Evolutionary conservation across 2,797 vertebrate genomes (phyloP).

Genomic region (Lacerta viridis): DNA sequence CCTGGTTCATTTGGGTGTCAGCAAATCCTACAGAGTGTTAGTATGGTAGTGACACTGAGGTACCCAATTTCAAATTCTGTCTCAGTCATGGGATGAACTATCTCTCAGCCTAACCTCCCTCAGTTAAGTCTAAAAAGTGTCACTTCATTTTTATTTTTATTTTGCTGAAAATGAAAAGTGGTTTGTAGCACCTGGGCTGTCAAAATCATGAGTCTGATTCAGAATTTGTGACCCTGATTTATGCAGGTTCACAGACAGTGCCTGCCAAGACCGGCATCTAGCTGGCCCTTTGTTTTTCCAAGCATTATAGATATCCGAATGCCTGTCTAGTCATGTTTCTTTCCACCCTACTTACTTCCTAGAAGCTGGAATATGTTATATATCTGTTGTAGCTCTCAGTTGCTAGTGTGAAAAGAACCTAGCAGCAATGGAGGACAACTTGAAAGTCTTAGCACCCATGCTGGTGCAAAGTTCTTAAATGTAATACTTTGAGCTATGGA

Average conservation of each 20-base stretch:
- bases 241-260: neutral
- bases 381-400: neutral
- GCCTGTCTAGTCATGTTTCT: neutral
- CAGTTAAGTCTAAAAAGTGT: neutral
- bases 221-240: neutral
- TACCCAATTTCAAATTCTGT: neutral
- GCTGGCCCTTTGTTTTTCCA: neutral
- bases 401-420: neutral
- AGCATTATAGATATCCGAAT: neutral
- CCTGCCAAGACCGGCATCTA: neutral
- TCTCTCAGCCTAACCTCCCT: neutral
- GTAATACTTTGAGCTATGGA: neutral
- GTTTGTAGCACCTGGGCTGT: neutral
- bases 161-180: neutral
- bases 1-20: neutral
- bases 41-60: neutral
- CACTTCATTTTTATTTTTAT: neutral
- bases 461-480: neutral
- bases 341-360: neutral
- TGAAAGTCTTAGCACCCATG: neutral
- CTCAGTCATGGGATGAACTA: neutral
- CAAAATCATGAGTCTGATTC: neutral
- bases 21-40: neutral
- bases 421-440: neutral
- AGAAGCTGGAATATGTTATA: neutral